Conservation (phyloP, 2,888 invertebrate species). For the Ennomos fuscantarius region DNA sequence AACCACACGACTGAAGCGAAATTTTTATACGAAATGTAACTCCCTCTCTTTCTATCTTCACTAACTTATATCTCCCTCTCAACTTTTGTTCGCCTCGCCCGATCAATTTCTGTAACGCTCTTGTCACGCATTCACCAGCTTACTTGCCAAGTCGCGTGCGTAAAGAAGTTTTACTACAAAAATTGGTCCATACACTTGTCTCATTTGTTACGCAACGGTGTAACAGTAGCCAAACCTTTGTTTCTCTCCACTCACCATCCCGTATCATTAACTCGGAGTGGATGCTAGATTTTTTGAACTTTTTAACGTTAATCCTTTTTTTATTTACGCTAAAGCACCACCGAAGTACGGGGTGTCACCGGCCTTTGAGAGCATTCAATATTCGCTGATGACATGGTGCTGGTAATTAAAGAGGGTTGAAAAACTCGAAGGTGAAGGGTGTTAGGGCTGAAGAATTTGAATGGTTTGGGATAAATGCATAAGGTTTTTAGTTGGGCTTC, state of each 20-base stretch:
- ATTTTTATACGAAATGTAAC: no score
- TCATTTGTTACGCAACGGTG: conserved; percentile 56
- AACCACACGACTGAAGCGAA: no score
- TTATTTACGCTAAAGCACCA: conserved; percentile 71
- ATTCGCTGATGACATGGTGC: conserved; percentile 59
- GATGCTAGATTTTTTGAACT: conserved; percentile 74
- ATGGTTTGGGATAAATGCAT: conserved; percentile 8
- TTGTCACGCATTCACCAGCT: no score
- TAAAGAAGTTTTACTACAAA: no score
- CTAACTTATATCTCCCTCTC: no score
- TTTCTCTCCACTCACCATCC: conserved; percentile 80
- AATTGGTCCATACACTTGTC: no score
- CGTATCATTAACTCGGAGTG: conserved; percentile 85
- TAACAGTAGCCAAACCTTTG: conserved; percentile 70
- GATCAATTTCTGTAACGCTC: no score
- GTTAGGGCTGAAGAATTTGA: conserved; percentile 6
- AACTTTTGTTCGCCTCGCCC: no score
- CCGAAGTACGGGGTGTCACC: conserved; percentile 64
- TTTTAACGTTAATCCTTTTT: conserved; percentile 81
- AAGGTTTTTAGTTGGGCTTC: background rate
- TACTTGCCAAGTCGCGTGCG: no score
- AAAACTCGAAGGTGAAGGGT: conserved; percentile 2
- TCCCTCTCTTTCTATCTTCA: no score
- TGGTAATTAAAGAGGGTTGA: conserved; percentile 57
- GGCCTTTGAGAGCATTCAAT: conserved; percentile 67